These are phyloP conservation scores for Hippoglossus hippoglossus DNA, from an alignment of 2,797 vertebrate species.

Conservation along the genomic window DNA sequence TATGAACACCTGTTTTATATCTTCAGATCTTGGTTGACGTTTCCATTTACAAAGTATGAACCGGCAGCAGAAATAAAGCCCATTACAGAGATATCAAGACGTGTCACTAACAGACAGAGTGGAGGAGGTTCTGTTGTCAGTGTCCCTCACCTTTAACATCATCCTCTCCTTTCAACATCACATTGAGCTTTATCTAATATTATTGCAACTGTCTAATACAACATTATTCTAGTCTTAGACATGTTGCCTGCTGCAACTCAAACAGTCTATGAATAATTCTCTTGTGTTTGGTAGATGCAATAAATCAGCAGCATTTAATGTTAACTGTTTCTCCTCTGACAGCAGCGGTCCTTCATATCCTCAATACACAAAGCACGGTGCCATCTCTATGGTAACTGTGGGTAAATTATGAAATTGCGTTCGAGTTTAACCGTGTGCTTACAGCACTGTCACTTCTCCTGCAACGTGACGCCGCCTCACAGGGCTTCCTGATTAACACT, in stretches of 20 bases:
- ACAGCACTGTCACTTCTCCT: slow-evolving; percentile 15
- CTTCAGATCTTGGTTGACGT: background rate
- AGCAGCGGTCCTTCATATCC: slow-evolving; percentile 36
- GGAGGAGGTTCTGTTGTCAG: background rate
- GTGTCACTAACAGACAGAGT: background rate
- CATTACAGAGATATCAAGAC: background rate
- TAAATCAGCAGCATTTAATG: slow-evolving; percentile 25
- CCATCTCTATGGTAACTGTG: slow-evolving; percentile 71
- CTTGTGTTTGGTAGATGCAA: background rate
- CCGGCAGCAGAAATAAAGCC: background rate
- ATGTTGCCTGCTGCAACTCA: background rate
- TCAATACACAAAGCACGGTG: slow-evolving; percentile 24
- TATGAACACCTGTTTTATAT: background rate
- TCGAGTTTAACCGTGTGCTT: slow-evolving; percentile 21
- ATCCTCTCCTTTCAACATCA: background rate
- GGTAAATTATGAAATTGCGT: slow-evolving; percentile 55
- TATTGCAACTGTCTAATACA: background rate
- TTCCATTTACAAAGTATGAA: background rate
- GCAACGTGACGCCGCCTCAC: slow-evolving; percentile 24
- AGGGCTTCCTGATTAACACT: slow-evolving; percentile 18
- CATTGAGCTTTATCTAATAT: background rate
- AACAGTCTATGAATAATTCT: background rate
- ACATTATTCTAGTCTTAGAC: background rate
- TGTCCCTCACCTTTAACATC: background rate
- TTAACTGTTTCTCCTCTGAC: slow-evolving; percentile 24